Conservation (phyloP, 1,140 invertebrate species). For the Drosophila mojavensis region DNA sequence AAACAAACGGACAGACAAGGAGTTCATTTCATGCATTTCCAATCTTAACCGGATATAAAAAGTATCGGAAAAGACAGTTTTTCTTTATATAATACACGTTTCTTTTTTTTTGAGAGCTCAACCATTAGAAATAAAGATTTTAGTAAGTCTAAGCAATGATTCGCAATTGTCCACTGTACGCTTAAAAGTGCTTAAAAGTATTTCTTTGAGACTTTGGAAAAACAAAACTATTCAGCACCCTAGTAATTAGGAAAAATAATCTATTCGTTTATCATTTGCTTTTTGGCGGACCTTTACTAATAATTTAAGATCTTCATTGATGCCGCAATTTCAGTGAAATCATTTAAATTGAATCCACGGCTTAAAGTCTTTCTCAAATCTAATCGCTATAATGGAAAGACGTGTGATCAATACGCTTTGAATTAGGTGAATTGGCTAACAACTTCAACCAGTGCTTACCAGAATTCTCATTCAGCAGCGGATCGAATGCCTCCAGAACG, state of each 20-base stretch:
- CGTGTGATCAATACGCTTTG: conserved; percentile 13
- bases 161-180: no score
- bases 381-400: conserved; percentile 24
- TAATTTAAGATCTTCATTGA: conserved; percentile 5
- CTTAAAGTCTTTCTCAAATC: conserved; percentile 1
- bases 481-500: conserved; percentile 93
- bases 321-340: conserved; percentile 14
- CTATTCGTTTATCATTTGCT: background rate
- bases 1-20: background rate
- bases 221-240: no score
- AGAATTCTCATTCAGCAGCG: conserved; percentile 86
- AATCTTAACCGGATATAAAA: no score
- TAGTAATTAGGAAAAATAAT: background rate
- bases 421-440: background rate
- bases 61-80: no score
- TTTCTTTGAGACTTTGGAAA: no score
- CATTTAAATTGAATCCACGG: conserved; percentile 8
- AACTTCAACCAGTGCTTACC: conserved; percentile 48
- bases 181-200: no score
- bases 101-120: no score
- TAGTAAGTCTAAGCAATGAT: no score
- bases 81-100: no score
- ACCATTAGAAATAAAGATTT: no score
- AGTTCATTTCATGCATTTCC: no score
- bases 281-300: background rate